Conservation (phyloP, 2,888 invertebrate genomes). For the Apoda limacodes region DNA sequence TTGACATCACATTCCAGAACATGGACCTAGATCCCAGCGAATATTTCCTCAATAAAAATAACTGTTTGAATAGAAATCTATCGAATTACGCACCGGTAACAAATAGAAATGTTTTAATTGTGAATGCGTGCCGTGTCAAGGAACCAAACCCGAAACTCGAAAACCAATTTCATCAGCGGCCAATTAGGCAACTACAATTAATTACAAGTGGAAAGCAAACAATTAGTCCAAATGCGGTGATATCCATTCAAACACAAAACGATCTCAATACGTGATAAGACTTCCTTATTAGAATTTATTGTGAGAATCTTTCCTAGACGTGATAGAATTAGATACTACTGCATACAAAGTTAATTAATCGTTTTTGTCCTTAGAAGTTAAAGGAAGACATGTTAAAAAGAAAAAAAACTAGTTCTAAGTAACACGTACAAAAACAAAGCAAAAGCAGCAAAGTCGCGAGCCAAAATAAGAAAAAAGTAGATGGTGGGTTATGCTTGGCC, state of each 20-base stretch:
- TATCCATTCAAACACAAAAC: conserved; percentile 30
- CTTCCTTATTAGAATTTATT: conserved; percentile 20
- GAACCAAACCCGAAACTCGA: too few relatives aligned
- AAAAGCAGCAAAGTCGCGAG: conserved; percentile 32
- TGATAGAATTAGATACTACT: conserved; percentile 4
- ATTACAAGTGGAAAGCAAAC: conserved; percentile 42
- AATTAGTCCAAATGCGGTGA: conserved; percentile 41
- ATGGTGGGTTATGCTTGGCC: conserved; percentile 36
- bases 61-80: too few relatives aligned
- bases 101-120: too few relatives aligned
- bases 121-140: too few relatives aligned
- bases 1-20: too few relatives aligned
- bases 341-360: neutral
- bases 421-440: conserved; percentile 13
- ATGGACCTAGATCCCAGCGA: too few relatives aligned
- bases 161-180: conserved; percentile 18
- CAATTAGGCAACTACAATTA: conserved; percentile 35
- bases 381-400: neutral
- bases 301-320: conserved; percentile 3
- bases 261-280: conserved; percentile 45
- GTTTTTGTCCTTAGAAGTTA: neutral
- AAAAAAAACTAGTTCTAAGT: conserved; percentile 1
- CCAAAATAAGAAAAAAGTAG: conserved; percentile 33
- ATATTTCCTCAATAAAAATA: too few relatives aligned
- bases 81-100: too few relatives aligned